Base-by-base conservation (phyloP, 2,113 vertebrate species). In the Cyanoramphus novaezelandiae region DNA sequence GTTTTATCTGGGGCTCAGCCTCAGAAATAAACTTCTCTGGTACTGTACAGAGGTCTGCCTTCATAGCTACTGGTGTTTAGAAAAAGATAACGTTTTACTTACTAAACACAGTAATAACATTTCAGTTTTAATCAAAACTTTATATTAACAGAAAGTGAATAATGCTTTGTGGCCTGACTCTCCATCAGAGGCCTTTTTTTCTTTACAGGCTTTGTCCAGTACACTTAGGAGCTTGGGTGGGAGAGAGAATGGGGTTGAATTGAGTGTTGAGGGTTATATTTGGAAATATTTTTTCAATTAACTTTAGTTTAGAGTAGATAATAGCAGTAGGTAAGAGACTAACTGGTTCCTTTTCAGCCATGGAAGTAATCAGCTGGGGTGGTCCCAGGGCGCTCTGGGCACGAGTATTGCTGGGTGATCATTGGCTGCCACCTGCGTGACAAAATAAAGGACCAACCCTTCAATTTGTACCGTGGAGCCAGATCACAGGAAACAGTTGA, bases 291-390 rank as follows among this genome's bases (percentile, higher is more conserved):
- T 80, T 82, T 25, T 84, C 68, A 27, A 0, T 80, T 96, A 87
- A 90, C 44, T 82, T 60, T 24, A 95, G 95, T 90, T 95, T 78
- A 97, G 96, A 83, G 83, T 95, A 97, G 95, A 75, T 93, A 85
- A 82, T 87, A 97, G 97, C 95, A 97, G 19, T 92, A 97, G 97
- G 96, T 97, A 95, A 97, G 97, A 97, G 85, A 97, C 95, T 96
- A 96, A 96, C 92, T 97, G 96, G 89, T 97, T 97, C 97, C 96
- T 96, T 97, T 97, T 97, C 97, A 97, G 97, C 95, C 96, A 97
- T 97, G 97, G 97, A 97, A 97, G 95, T 96, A 94, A 97, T 97
- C 96, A 97, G 80, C 96, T 97, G 96, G 97, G 97, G 96, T 97
- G 96, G 97, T 97, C 94, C 96, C 96, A 92, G 97, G 96, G 97